A percentile compares a stretch with the other conserved stretches of the same genome.
phyloP scores from a whole-genome alignment of 2,113 vertebrate species.

The Regulus satrapa region DNA sequence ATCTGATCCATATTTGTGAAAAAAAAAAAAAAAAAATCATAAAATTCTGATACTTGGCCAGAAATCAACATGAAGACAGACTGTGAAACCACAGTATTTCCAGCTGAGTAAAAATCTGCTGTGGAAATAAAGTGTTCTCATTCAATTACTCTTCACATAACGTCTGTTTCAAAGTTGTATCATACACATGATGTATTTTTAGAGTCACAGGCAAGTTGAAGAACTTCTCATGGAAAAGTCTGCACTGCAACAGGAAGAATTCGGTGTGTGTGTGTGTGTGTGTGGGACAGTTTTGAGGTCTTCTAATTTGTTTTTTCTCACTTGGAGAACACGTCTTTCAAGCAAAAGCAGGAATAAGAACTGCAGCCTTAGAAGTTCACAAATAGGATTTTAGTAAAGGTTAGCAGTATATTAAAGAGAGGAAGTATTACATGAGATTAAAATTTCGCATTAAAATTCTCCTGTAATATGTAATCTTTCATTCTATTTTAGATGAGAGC shows the following conservation, averaged over 20 bases:
- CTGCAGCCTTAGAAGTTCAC: background rate
- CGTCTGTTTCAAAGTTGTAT: background rate
- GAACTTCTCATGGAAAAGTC: constrained; percentile 79
- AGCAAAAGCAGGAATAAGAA: background rate
- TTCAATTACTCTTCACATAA: background rate
- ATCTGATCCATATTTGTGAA: background rate
- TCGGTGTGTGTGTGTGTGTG: constrained; percentile 59
- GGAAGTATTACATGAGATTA: background rate
- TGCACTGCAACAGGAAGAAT: constrained; percentile 70
- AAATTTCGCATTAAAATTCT: background rate
- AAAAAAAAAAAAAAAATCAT: background rate
- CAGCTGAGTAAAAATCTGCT: background rate
- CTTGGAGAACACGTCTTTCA: background rate
- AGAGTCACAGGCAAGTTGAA: constrained; percentile 73
- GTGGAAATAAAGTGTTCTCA: background rate
- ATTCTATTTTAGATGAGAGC: background rate
- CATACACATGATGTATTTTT: background rate
- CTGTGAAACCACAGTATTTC: background rate
- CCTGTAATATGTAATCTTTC: background rate
- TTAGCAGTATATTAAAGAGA: background rate
- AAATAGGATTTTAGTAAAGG: background rate
- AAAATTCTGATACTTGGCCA: background rate
- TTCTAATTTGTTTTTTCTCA: background rate
- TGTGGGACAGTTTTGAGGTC: background rate
- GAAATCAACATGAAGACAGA: background rate